Percentiles rank a stretch among this genome's conserved stretches.
Evolutionary conservation across 2,888 invertebrate genomes (phyloP).

Genomic region (Meta bourneti): DNA sequence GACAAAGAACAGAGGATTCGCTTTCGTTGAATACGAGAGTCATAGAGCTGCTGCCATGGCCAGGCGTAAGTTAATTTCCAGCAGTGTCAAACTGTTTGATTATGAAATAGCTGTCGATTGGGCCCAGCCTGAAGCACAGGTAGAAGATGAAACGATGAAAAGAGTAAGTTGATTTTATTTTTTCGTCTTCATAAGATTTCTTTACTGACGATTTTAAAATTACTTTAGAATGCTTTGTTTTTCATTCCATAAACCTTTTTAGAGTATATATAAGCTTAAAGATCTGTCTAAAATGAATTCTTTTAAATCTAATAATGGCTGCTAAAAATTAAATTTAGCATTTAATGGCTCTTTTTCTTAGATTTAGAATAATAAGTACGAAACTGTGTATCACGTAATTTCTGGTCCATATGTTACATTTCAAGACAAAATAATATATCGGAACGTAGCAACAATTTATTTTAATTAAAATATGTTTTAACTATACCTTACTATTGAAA

Average conservation of each 20-base stretch:
- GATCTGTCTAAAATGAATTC: not conserved
- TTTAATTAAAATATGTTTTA: too few species aligned
- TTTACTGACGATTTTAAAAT: not conserved
- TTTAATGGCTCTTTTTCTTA: too few species aligned
- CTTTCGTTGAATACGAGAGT: slow-evolving; percentile 90
- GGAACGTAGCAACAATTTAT: too few species aligned
- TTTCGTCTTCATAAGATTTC: not conserved
- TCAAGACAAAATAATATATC: too few species aligned
- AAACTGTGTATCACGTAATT: too few species aligned
- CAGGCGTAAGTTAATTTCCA: slow-evolving; percentile 81
- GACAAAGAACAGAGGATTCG: slow-evolving; percentile 88
- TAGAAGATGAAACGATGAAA: slow-evolving; percentile 88
- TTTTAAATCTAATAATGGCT: not conserved
- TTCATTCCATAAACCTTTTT: not conserved
- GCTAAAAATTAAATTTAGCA: too few species aligned
- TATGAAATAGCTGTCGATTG: slow-evolving; percentile 89
- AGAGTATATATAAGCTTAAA: not conserved
- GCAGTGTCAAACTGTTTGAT: slow-evolving; percentile 83
- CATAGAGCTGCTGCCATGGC: slow-evolving; percentile 85
- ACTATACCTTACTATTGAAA: too few species aligned
- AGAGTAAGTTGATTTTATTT: slow-evolving; percentile 79
- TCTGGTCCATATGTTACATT: too few species aligned
- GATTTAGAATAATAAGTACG: too few species aligned
- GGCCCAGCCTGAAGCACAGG: slow-evolving; percentile 90
- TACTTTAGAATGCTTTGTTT: not conserved